Evolutionary conservation across 2,888 invertebrate genomes (phyloP).

Genomic region (Agonopterix arenella): DNA sequence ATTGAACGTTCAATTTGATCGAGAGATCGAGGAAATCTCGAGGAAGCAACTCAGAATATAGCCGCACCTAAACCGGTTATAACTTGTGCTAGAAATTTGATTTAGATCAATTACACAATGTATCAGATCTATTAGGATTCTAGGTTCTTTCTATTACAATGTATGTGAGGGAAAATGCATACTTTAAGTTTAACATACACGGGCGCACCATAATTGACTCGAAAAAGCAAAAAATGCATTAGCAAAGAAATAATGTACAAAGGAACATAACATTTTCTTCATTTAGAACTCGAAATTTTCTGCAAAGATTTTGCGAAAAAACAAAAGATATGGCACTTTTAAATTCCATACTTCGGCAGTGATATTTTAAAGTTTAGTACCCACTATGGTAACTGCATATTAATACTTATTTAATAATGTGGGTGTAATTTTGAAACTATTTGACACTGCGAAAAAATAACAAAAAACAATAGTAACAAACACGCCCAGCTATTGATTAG

Average conservation of each 20-base stretch:
- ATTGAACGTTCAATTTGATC: no score
- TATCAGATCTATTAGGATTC: no score
- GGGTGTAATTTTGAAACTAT: no score
- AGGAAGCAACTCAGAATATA: no score
- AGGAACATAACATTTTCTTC: constrained; percentile 2
- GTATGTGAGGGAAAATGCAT: constrained; percentile 18
- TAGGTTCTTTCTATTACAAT: constrained; percentile 19
- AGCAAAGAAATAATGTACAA: constrained; percentile 13
- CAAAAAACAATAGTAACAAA: no score
- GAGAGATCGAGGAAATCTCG: no score
- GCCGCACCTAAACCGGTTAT: no score
- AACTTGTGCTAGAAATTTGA: no score
- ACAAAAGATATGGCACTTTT: constrained; percentile 26
- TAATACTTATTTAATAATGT: constrained; percentile 1
- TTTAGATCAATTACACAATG: no score
- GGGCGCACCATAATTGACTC: constrained; percentile 72
- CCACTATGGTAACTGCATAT: constrained; percentile 28
- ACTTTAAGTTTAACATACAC: constrained; percentile 34
- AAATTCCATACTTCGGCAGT: constrained; percentile 17
- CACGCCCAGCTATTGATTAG: no score
- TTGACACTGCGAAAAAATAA: no score
- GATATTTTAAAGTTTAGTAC: constrained; percentile 12
- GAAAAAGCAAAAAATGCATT: constrained; percentile 37
- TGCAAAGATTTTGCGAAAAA: constrained; percentile 4
- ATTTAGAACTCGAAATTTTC: no score